phyloP scores from a whole-genome alignment of 2,113 vertebrate genomes.

The Aspidoscelis tigris region DNA sequence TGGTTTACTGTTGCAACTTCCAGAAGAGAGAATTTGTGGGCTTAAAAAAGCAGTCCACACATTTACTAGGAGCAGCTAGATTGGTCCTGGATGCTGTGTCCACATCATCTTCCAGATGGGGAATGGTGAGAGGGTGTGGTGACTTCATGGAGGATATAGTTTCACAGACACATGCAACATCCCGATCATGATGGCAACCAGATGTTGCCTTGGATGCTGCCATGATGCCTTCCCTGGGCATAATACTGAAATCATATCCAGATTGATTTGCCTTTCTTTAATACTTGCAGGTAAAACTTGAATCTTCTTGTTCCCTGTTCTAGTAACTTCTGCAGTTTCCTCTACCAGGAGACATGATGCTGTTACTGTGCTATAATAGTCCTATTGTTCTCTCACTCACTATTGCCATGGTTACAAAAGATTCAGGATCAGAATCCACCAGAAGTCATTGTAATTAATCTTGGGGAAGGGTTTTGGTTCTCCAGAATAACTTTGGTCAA shows the following conservation, averaged over 20 bases:
- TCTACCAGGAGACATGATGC: neutral
- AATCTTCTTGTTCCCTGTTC: neutral
- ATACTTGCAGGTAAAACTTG: neutral
- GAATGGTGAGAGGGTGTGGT: too few species aligned
- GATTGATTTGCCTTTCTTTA: neutral
- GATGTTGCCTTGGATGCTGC: too few species aligned
- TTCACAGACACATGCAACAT: too few species aligned
- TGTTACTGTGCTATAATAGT: neutral
- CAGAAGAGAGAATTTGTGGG: too few species aligned
- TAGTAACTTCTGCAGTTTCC: neutral
- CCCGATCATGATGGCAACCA: too few species aligned
- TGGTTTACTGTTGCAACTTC: neutral
- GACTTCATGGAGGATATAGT: too few species aligned
- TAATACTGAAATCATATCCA: neutral
- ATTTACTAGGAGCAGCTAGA: too few species aligned
- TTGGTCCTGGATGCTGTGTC: too few species aligned
- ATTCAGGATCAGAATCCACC: neutral
- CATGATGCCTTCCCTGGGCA: too few species aligned
- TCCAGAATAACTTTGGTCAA: neutral
- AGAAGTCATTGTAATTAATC: neutral
- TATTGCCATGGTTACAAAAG: neutral
- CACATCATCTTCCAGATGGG: too few species aligned
- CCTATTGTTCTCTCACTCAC: neutral
- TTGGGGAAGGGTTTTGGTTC: neutral
- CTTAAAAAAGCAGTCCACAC: too few species aligned